A percentile compares a stretch with the other conserved stretches of the same genome.
These are phyloP conservation scores for Eumerus sabulonum DNA, from an alignment of 2,888 invertebrate species.

Conservation along the genomic window DNA sequence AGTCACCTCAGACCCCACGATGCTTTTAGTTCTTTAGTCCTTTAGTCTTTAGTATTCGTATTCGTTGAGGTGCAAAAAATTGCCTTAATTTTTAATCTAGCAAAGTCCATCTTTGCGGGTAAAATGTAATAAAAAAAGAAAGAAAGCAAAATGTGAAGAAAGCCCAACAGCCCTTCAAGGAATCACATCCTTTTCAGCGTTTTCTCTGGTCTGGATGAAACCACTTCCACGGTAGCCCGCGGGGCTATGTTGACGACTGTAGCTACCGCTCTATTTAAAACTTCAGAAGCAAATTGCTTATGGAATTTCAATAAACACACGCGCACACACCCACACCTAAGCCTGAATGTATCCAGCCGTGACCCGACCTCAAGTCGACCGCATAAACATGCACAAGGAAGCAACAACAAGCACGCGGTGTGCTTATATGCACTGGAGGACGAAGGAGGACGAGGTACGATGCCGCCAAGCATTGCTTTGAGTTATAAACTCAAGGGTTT, in stretches of 20 bases:
- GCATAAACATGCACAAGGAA: slow-evolving; percentile 34
- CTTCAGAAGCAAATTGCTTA: slow-evolving; percentile 55
- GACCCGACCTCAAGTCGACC: slow-evolving; percentile 30
- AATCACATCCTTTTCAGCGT: neutral
- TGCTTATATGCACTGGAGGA: neutral
- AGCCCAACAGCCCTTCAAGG: slow-evolving; percentile 8
- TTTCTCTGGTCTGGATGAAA: too few relatives aligned
- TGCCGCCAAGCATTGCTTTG: slow-evolving; percentile 38
- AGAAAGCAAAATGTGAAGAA: too few relatives aligned
- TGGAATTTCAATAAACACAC: slow-evolving; percentile 61
- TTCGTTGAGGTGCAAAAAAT: slow-evolving; percentile 52
- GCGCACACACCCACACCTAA: slow-evolving; percentile 14
- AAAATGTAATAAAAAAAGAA: neutral
- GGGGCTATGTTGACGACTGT: neutral
- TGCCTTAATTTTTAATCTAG: slow-evolving; percentile 64
- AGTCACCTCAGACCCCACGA: neutral
- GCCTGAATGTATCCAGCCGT: slow-evolving; percentile 30
- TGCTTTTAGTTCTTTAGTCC: neutral
- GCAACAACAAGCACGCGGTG: neutral
- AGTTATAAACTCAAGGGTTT: slow-evolving; percentile 48
- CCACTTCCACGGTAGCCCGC: neutral
- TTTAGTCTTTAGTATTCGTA: slow-evolving; percentile 14
- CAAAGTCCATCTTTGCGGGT: slow-evolving; percentile 44
- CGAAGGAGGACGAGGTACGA: slow-evolving; percentile 14
- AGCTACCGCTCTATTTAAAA: slow-evolving; percentile 21